phyloP scores from a whole-genome alignment of 2,113 vertebrate species.

The Macquaria australasica region DNA sequence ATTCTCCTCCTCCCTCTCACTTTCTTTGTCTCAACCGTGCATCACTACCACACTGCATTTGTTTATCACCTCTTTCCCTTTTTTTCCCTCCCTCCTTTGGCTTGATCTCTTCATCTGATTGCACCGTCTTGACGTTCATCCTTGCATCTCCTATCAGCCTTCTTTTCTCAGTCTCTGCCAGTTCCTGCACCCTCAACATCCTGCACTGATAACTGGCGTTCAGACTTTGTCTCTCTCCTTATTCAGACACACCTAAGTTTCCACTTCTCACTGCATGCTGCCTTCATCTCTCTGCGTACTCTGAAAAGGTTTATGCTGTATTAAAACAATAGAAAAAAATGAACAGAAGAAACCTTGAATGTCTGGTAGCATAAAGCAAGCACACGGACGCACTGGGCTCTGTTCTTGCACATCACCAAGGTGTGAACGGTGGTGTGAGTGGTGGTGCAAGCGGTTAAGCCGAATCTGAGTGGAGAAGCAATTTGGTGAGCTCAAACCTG shows the following conservation, averaged over 20 bases:
- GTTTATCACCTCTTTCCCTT: neutral
- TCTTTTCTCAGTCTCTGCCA: neutral
- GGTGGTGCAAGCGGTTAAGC: neutral
- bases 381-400: neutral
- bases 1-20: slow-evolving; percentile 8
- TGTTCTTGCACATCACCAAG: neutral
- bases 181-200: neutral
- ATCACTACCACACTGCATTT: neutral
- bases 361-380: neutral
- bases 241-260: neutral
- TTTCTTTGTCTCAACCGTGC: neutral
- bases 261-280: neutral
- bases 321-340: neutral
- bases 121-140: neutral
- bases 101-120: neutral
- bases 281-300: neutral
- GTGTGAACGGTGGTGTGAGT: neutral
- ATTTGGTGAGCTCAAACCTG: neutral
- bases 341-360: neutral
- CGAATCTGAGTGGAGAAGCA: neutral
- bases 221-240: neutral
- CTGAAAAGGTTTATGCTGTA: neutral
- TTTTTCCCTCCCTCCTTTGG: neutral
- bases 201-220: neutral
- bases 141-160: neutral